Conservation (phyloP, 2,113 vertebrate genomes). For the Raphicerus campestris region DNA sequence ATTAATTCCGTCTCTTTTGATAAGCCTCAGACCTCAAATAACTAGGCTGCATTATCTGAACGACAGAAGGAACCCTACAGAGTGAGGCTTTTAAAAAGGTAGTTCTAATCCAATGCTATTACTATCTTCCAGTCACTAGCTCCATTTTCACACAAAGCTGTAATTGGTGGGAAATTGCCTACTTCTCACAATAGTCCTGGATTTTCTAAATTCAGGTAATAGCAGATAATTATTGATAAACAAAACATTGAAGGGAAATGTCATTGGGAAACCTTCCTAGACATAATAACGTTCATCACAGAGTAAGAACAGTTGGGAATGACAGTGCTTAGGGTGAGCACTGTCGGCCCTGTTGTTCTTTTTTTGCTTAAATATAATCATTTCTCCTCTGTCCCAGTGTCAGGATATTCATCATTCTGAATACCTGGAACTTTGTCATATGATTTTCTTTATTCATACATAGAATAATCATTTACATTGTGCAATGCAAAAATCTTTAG, state of each 20-base stretch:
- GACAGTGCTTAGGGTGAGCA: background rate
- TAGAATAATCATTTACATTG: background rate
- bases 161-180: slow-evolving; percentile 61
- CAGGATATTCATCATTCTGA: background rate
- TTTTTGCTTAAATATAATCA: background rate
- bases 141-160: slow-evolving; percentile 53
- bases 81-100: slow-evolving; percentile 42
- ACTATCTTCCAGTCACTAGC: slow-evolving; percentile 51
- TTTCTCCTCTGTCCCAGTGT: background rate
- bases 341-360: background rate
- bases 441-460: background rate
- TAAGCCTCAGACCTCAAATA: slow-evolving; percentile 47
- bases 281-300: slow-evolving; percentile 1
- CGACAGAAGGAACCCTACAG: slow-evolving; percentile 41
- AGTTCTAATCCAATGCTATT: slow-evolving; percentile 54
- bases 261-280: slow-evolving; percentile 23
- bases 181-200: slow-evolving; percentile 38
- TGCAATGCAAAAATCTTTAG: background rate
- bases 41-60: slow-evolving; percentile 45
- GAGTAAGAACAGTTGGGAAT: background rate
- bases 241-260: background rate
- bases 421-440: background rate
- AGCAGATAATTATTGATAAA: slow-evolving; percentile 56
- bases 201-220: slow-evolving; percentile 58
- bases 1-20: slow-evolving; percentile 63